Conservation (phyloP, 2,797 vertebrate species). For the Diceros bicornis region DNA sequence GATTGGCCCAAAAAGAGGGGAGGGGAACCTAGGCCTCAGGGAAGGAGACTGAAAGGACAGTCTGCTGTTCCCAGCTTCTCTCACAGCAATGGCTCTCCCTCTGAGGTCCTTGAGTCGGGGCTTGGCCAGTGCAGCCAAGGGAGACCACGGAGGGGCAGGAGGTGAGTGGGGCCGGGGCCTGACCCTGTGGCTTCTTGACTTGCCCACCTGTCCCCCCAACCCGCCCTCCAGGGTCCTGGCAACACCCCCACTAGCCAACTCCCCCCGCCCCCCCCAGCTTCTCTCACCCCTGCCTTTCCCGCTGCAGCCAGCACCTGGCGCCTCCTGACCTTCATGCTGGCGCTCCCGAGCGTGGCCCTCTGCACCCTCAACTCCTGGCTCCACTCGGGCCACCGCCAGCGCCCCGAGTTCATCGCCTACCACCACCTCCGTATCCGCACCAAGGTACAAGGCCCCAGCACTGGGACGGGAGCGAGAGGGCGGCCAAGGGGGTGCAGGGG, state of each 20-base stretch:
- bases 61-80: not conserved
- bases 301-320: slow-evolving; percentile 92
- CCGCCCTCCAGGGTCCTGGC: fast-evolving
- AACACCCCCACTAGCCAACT: fast-evolving
- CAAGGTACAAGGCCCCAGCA: slow-evolving; percentile 89
- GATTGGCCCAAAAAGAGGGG: slow-evolving; percentile 72
- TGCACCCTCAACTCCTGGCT: slow-evolving; percentile 93
- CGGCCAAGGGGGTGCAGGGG: fast-evolving
- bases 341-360: slow-evolving; percentile 91
- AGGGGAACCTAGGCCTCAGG: not conserved
- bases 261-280: not conserved
- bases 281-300: not conserved
- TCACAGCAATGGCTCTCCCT: slow-evolving; percentile 70
- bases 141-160: slow-evolving; percentile 79
- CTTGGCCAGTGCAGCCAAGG: slow-evolving; percentile 78
- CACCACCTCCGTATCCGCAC: slow-evolving; percentile 92
- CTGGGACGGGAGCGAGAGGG: fast-evolving
- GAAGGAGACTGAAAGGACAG: slow-evolving; percentile 75
- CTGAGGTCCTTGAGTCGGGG: slow-evolving; percentile 73
- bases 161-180: slow-evolving; percentile 59
- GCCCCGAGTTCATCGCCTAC: slow-evolving; percentile 90
- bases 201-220: not conserved
- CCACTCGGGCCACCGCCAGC: slow-evolving; percentile 86
- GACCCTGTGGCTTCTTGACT: not conserved
- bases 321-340: slow-evolving; percentile 90